Conservation (phyloP, 2,113 vertebrate genomes). For the Axis porcinus region DNA sequence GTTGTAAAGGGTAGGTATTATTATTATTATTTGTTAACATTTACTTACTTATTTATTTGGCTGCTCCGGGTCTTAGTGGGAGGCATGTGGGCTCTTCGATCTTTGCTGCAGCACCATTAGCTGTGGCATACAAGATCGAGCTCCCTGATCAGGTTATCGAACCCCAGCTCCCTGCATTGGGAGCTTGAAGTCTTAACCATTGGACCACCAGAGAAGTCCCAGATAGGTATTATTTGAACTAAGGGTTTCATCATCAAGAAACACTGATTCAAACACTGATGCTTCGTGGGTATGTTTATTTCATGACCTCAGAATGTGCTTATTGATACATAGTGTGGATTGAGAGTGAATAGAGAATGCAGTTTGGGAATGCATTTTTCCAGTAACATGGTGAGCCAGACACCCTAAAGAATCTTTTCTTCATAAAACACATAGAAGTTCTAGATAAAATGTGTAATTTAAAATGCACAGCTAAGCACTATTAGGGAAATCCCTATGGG, state of each 20-base stretch:
- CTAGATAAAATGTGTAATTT: neutral
- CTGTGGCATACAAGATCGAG: neutral
- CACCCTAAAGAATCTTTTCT: neutral
- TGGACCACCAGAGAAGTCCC: neutral
- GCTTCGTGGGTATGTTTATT: neutral
- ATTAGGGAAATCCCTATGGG: neutral
- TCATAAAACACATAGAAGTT: neutral
- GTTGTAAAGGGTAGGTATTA: neutral
- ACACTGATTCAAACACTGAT: neutral
- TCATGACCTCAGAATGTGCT: neutral
- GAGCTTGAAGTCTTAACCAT: neutral
- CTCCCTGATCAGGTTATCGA: neutral
- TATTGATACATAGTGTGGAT: neutral
- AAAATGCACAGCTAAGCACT: neutral
- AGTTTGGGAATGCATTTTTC: neutral
- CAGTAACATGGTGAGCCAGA: neutral
- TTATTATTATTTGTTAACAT: neutral
- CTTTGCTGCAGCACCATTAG: neutral
- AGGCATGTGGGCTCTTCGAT: neutral
- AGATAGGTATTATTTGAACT: neutral
- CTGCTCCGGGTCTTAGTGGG: neutral
- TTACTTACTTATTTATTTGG: neutral
- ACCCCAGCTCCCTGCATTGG: neutral
- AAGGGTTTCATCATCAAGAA: neutral
- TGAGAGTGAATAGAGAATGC: neutral